phyloP scores from a whole-genome alignment of 2,113 vertebrate genomes.

The Ptychochromis oligacanthus region DNA sequence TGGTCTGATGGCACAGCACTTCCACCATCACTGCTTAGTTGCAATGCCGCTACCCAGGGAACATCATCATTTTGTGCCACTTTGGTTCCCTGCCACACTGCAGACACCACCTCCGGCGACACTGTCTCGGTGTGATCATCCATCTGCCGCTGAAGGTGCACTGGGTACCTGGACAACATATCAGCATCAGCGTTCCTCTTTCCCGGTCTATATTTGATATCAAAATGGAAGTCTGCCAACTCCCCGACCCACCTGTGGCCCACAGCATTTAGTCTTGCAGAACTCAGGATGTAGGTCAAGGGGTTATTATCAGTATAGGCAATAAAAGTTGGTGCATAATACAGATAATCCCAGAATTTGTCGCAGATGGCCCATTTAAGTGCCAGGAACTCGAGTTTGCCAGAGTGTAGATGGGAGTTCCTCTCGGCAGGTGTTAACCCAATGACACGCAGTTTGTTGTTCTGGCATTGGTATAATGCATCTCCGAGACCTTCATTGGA shows the following conservation, averaged over 20 bases:
- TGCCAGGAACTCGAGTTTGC: neutral
- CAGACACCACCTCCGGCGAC: neutral
- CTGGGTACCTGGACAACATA: neutral
- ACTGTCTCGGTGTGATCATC: neutral
- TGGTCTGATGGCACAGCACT: neutral
- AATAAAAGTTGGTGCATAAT: neutral
- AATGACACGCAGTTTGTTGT: neutral
- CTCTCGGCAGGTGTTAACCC: neutral
- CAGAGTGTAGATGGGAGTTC: neutral
- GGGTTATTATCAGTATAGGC: neutral
- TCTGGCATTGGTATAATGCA: neutral
- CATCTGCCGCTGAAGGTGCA: neutral
- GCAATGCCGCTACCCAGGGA: neutral
- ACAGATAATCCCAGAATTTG: neutral
- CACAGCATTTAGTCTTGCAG: neutral
- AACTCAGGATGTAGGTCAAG: neutral
- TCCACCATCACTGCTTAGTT: neutral
- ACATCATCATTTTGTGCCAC: neutral
- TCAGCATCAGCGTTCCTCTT: neutral
- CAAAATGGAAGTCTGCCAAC: neutral
- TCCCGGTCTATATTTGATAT: neutral
- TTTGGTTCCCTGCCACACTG: slow-evolving; percentile 12
- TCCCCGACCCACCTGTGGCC: neutral
- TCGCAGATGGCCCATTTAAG: neutral
- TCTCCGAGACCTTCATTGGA: neutral